Conservation (phyloP, 2,888 invertebrate genomes). For the Meteorus colon region DNA sequence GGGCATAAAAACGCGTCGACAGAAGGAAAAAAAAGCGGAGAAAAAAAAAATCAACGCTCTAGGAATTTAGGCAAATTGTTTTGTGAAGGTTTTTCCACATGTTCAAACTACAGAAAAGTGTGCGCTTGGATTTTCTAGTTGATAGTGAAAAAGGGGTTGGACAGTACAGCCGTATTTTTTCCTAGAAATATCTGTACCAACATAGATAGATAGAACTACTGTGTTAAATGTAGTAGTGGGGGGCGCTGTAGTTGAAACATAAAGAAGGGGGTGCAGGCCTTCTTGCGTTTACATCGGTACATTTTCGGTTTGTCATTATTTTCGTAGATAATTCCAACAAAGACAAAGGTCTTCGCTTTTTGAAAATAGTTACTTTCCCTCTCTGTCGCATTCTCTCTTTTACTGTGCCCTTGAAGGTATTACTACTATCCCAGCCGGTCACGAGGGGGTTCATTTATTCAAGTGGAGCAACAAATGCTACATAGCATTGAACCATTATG, state of each 20-base stretch:
- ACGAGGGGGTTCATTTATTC: slow-evolving; percentile 60
- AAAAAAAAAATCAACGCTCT: slow-evolving; percentile 9
- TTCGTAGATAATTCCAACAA: too few species aligned
- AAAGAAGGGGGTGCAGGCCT: not conserved
- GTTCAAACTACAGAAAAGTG: not conserved
- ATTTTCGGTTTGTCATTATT: too few species aligned
- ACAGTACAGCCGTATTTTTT: not conserved
- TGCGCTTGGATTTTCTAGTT: not conserved
- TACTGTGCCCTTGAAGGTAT: not conserved
- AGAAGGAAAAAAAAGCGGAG: not conserved
- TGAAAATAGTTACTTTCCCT: slow-evolving; percentile 27
- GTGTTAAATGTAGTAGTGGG: not conserved
- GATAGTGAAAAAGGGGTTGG: not conserved
- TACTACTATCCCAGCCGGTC: slow-evolving; percentile 18
- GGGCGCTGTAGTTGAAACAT: slow-evolving; percentile 13
- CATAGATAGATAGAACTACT: not conserved
- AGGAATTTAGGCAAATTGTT: slow-evolving; percentile 16
- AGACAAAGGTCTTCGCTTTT: too few species aligned
- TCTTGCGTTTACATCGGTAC: too few species aligned
- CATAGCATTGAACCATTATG: slow-evolving; percentile 42
- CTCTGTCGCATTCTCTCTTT: slow-evolving; percentile 15
- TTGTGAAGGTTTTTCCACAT: slow-evolving; percentile 2
- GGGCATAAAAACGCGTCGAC: slow-evolving; percentile 8
- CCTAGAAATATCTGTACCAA: not conserved
- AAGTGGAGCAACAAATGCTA: slow-evolving; percentile 59